These are phyloP conservation scores for Spea bombifrons DNA, from an alignment of 2,113 vertebrate genomes.

Conservation along the genomic window DNA sequence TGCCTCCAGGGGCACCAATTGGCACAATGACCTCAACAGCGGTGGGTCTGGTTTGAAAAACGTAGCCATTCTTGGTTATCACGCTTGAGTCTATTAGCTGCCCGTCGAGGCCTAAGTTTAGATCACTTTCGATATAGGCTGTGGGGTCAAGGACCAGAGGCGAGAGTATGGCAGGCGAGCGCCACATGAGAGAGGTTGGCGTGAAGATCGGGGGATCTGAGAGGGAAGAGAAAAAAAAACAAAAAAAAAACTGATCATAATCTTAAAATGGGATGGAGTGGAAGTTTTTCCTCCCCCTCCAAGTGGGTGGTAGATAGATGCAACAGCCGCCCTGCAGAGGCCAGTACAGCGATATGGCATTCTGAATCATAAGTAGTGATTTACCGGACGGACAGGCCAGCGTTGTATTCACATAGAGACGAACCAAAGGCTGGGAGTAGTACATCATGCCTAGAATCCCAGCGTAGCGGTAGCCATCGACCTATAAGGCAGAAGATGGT, in stretches of 20 bases:
- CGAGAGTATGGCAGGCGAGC: conserved; percentile 58
- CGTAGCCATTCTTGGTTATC: conserved; percentile 53
- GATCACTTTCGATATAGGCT: conserved; percentile 41
- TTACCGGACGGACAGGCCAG: conserved; percentile 61
- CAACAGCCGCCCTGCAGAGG: too few species aligned
- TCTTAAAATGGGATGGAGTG: too few species aligned
- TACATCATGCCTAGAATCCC: conserved; percentile 63
- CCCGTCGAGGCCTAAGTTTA: conserved; percentile 67
- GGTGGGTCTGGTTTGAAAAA: conserved; percentile 2
- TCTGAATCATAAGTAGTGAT: not conserved
- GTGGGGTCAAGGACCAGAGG: conserved; percentile 56
- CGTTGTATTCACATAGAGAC: conserved; percentile 56
- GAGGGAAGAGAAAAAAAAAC: not conserved
- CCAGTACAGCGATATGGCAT: too few species aligned
- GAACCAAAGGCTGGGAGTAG: conserved; percentile 62
- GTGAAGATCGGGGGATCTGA: conserved; percentile 64
- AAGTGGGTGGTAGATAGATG: too few species aligned
- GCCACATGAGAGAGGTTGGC: conserved; percentile 62
- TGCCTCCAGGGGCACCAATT: conserved; percentile 48
- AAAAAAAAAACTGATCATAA: too few species aligned
- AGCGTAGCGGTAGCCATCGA: conserved; percentile 66
- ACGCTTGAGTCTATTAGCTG: conserved; percentile 44
- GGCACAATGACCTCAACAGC: conserved; percentile 40
- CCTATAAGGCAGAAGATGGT: conserved; percentile 51
- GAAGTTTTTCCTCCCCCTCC: too few species aligned